Evolutionary conservation across 2,797 vertebrate genomes (phyloP).

Genomic region (Dromococcyx pavoninus): DNA sequence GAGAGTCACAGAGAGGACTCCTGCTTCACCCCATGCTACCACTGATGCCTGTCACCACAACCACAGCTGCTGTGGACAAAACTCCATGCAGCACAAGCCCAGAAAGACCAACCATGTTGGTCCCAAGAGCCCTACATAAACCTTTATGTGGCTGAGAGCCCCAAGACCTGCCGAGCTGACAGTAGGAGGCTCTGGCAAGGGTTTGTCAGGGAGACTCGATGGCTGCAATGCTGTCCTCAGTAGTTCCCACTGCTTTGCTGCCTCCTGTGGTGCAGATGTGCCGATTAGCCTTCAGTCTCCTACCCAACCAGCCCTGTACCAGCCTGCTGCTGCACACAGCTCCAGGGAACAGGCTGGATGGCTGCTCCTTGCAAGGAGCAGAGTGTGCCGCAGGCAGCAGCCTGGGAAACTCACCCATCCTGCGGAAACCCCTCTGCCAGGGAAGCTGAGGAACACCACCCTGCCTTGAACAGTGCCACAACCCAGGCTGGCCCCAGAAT

Average conservation of each 20-base stretch:
- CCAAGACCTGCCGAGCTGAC: accelerated
- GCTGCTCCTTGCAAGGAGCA: accelerated
- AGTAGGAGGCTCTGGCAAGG: background rate
- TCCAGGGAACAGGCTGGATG: background rate
- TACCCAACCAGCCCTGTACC: background rate
- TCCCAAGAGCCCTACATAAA: background rate
- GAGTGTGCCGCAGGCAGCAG: accelerated
- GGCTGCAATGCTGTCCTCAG: background rate
- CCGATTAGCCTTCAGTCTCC: background rate
- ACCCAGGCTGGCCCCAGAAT: background rate
- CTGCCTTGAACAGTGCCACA: accelerated
- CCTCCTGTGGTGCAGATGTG: background rate
- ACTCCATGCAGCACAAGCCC: background rate
- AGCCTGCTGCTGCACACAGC: background rate
- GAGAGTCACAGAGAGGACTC: no score
- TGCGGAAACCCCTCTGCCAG: background rate
- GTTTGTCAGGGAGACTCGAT: background rate
- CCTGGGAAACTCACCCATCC: background rate
- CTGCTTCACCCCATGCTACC: background rate
- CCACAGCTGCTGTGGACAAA: background rate
- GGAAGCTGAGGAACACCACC: accelerated
- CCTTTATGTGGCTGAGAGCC: accelerated
- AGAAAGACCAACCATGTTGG: background rate
- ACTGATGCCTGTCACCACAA: background rate
- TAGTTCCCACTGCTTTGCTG: background rate